A percentile compares a stretch with the other conserved stretches of the same genome.
Conservation (phyloP, 2,113 vertebrate genomes). For the Tenebrosternarchus preto region DNA sequence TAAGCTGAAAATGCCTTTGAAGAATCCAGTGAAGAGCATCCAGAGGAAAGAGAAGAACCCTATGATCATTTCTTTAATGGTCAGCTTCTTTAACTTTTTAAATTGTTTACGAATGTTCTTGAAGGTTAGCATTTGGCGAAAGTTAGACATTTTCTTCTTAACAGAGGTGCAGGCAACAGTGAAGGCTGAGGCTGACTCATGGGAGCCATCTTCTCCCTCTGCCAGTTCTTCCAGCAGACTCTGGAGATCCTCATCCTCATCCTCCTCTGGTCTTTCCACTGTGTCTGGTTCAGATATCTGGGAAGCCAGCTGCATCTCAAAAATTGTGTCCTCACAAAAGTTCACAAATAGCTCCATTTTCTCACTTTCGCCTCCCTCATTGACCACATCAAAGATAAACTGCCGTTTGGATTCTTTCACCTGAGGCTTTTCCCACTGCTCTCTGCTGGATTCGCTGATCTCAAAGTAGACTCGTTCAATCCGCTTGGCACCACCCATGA, state of each 20-base stretch:
- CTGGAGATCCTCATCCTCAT: slow-evolving; percentile 78
- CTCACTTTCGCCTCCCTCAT: slow-evolving; percentile 93
- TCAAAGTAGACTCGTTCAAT: slow-evolving; percentile 98
- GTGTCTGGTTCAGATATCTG: slow-evolving; percentile 91
- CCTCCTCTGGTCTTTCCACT: slow-evolving; percentile 81
- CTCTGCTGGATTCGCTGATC: slow-evolving; percentile 95
- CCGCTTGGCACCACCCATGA: slow-evolving; percentile 95
- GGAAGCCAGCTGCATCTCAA: slow-evolving; percentile 98
- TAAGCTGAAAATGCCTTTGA: slow-evolving; percentile 82
- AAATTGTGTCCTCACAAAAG: slow-evolving; percentile 98
- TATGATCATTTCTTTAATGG: slow-evolving; percentile 84
- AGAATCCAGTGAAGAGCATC: slow-evolving; percentile 85
- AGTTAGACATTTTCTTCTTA: slow-evolving; percentile 74
- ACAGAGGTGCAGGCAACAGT: slow-evolving; percentile 78
- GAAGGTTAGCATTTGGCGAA: slow-evolving; percentile 79
- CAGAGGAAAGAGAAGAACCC: slow-evolving; percentile 92
- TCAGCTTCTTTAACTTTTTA: slow-evolving; percentile 88
- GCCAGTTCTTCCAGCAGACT: slow-evolving; percentile 74
- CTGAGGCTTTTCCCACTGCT: slow-evolving; percentile 98
- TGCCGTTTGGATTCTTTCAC: slow-evolving; percentile 97
- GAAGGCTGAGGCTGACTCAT: slow-evolving; percentile 87
- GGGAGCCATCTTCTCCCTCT: slow-evolving; percentile 74
- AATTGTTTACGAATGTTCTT: slow-evolving; percentile 85
- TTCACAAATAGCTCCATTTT: slow-evolving; percentile 99
- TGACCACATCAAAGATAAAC: slow-evolving; percentile 98